A percentile compares a stretch with the other conserved stretches of the same genome.
phyloP scores from a whole-genome alignment of 1,140 invertebrate genomes.

The Trichomalopsis sarcophagae region DNA sequence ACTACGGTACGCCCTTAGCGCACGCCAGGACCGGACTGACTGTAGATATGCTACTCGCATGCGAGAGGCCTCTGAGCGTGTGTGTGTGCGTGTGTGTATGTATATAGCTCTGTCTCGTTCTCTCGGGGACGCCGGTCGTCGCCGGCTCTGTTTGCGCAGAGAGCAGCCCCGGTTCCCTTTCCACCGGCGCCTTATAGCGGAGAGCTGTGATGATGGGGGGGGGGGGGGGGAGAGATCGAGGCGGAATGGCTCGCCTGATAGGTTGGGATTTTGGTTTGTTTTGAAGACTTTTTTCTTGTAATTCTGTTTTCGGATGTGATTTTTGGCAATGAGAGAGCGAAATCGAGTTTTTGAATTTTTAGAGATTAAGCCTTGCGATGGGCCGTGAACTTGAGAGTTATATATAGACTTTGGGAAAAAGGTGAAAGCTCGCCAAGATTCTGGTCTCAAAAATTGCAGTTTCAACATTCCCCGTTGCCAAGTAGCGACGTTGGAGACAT shows the following conservation, averaged over 20 bases:
- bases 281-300: too few relatives aligned
- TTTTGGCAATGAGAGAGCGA: too few relatives aligned
- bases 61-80: background rate
- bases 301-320: too few relatives aligned
- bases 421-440: background rate
- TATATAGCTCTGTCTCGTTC: slow-evolving; percentile 2
- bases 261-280: too few relatives aligned
- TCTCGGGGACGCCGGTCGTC: slow-evolving; percentile 15
- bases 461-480: background rate
- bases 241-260: background rate
- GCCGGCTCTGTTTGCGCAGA: background rate
- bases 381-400: background rate
- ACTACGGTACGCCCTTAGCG: slow-evolving; percentile 36
- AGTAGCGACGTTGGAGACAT: background rate
- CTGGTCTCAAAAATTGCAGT: background rate
- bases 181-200: background rate
- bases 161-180: background rate
- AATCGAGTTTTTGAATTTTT: too few relatives aligned
- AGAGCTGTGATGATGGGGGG: background rate
- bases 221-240: too few relatives aligned
- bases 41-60: background rate
- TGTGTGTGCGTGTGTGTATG: background rate
- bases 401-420: background rate
- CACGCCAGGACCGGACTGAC: slow-evolving; percentile 27
- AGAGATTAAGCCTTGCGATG: too few relatives aligned